phyloP scores from a whole-genome alignment of 1,140 invertebrate species.

The Condylostylus longicornis region DNA sequence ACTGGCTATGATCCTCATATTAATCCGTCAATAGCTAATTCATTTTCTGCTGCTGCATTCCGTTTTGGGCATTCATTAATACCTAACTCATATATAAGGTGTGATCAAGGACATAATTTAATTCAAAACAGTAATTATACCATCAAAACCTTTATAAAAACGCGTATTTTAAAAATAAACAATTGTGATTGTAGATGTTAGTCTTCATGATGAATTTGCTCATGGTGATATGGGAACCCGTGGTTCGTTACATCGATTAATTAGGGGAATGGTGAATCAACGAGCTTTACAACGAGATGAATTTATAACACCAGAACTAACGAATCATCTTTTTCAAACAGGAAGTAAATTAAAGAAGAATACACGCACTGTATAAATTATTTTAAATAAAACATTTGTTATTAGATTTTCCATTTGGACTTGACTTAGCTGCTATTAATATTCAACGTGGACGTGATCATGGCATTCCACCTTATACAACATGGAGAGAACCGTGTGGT shows the following conservation, averaged over 20 bases:
- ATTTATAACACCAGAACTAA: slow-evolving; percentile 66
- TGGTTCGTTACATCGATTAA: slow-evolving; percentile 61
- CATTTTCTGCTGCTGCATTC: slow-evolving; percentile 89
- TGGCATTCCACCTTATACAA: slow-evolving; percentile 67
- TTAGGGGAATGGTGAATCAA: slow-evolving; percentile 63
- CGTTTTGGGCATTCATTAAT: slow-evolving; percentile 90
- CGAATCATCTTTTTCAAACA: slow-evolving; percentile 76
- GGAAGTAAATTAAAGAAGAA: slow-evolving; percentile 9
- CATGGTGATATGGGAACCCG: slow-evolving; percentile 46
- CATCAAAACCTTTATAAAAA: too few relatives aligned
- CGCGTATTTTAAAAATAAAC: too few relatives aligned
- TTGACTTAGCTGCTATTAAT: slow-evolving; percentile 81
- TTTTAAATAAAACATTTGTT: not conserved
- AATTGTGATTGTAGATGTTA: slow-evolving; percentile 56
- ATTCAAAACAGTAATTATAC: slow-evolving; percentile 46
- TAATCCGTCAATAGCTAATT: slow-evolving; percentile 77
- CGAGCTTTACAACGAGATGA: slow-evolving; percentile 64
- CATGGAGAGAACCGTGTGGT: slow-evolving; percentile 68
- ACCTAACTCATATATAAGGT: slow-evolving; percentile 55
- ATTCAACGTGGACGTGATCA: slow-evolving; percentile 82
- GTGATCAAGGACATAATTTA: slow-evolving; percentile 44
- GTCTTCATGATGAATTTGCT: slow-evolving; percentile 55
- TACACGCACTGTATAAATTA: not conserved
- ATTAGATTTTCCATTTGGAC: slow-evolving; percentile 49
- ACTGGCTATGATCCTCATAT: slow-evolving; percentile 60